Base-by-base conservation (phyloP, 2,797 vertebrate species). In the Rhinogobio ventralis region DNA sequence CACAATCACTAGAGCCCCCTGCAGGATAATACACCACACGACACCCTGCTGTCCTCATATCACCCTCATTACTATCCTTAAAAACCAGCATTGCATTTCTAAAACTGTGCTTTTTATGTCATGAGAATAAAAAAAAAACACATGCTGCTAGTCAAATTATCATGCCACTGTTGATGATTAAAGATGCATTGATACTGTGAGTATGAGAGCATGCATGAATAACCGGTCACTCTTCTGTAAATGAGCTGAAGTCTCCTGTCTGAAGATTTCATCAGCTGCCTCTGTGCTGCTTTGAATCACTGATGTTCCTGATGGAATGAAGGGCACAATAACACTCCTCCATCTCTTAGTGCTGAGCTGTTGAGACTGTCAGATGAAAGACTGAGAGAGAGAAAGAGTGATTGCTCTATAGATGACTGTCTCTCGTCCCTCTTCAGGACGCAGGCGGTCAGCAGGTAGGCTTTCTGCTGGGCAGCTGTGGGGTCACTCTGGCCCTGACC, bases 391-490 rank as follows among this genome's bases (percentile, higher is more conserved):
- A 42, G 53, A n/a, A 53, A 14, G 53, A 17, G 20, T n/a, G 62
- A 39, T 46, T 25, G 9, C 69, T 46, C 25, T 49, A 42, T 42
- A 7, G 15, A 19, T 79, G 79, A 64, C 25, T 36, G 57, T 20
- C 51, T 83, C 67, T 69, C 83, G 42, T 25, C 85, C 68, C 67
- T 79, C 78, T 23, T 23, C 88, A 99, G 98, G 98, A 99, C 39
- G 97, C 98, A 23, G 97, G 98, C 84, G 97, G 97, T 92, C 97
- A 97, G 90, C 98, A 99, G 93, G 96, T 98, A 1, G 98, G 98
- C 10, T 99, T 99, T 92, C 95, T 99, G 86, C 85, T 99, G 94
- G 96, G 98, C 88, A 98, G 98, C 92, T 99, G 98, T 85, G 97
- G 98, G 0, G 95, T 99, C 39, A 95, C 96, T 0, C 91, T 99